Percentiles rank a stretch among this genome's conserved stretches.
phyloP scores from a whole-genome alignment of 2,113 vertebrate species.

The Triplophysa rosa region DNA sequence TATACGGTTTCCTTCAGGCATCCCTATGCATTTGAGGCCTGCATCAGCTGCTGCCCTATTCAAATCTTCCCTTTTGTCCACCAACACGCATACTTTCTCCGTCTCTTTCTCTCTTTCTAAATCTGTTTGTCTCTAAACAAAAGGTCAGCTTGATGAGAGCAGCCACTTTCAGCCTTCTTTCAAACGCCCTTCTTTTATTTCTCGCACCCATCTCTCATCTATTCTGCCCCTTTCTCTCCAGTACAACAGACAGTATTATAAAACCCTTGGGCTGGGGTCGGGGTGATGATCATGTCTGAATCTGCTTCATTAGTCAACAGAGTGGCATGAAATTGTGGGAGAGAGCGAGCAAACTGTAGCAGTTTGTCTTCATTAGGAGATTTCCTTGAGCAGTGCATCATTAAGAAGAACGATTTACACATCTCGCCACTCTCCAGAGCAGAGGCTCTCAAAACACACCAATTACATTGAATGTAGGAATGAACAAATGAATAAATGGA shows the following conservation, averaged over 20 bases:
- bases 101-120: constrained; percentile 38
- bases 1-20: constrained; percentile 44
- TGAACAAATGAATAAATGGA: not conserved
- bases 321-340: constrained; percentile 47
- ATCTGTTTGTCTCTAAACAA: constrained; percentile 59
- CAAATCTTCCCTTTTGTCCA: constrained; percentile 51
- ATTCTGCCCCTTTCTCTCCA: constrained; percentile 16
- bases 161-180: constrained; percentile 50
- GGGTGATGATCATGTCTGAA: constrained; percentile 34
- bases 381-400: constrained; percentile 31
- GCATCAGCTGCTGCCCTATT: constrained; percentile 55
- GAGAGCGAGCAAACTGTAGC: constrained; percentile 18
- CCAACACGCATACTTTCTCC: constrained; percentile 38
- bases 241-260: constrained; percentile 23
- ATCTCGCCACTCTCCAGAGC: not conserved
- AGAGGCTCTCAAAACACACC: not conserved
- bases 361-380: constrained; percentile 6
- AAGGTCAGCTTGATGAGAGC: constrained; percentile 50
- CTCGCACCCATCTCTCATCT: constrained; percentile 39
- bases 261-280: not conserved
- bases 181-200: constrained; percentile 46
- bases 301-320: constrained; percentile 46
- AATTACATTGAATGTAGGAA: constrained; percentile 30
- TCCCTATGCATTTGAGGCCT: constrained; percentile 42
- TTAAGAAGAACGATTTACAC: constrained; percentile 33